Percentiles rank a stretch among this genome's conserved stretches.
phyloP scores from a whole-genome alignment of 2,797 vertebrate species.

The Halcyon badia region DNA sequence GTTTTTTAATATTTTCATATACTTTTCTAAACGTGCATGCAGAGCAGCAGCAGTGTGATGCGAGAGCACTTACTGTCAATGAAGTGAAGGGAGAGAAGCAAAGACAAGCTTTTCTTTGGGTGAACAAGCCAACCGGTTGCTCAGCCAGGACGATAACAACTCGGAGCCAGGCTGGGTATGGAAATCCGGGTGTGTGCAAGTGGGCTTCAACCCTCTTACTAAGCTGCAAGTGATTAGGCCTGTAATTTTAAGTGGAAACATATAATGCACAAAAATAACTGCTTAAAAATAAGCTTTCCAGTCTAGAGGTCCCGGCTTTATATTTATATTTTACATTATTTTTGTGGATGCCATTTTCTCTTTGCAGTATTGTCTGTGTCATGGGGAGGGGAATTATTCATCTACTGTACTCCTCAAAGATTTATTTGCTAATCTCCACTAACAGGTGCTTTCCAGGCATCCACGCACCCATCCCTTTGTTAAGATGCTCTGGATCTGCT shows the following conservation, averaged over 20 bases:
- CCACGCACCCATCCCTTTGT: background rate
- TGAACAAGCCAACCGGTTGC: background rate
- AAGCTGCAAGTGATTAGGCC: background rate
- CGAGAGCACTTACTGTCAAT: background rate
- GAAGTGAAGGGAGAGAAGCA: background rate
- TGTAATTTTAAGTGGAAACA: slow-evolving; percentile 17
- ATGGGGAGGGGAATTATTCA: background rate
- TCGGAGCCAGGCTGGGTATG: background rate
- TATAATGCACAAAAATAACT: background rate
- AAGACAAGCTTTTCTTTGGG: background rate
- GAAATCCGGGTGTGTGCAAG: background rate
- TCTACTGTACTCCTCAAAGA: background rate
- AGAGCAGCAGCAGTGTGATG: background rate
- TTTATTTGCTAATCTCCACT: slow-evolving; percentile 4
- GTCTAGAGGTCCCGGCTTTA: background rate
- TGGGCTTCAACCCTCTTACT: background rate
- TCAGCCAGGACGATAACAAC: background rate
- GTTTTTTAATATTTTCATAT: background rate
- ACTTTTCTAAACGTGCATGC: background rate
- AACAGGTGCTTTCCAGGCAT: slow-evolving; percentile 49
- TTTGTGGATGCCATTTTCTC: background rate
- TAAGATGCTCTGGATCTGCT: background rate
- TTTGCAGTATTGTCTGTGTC: background rate
- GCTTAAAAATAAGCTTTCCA: slow-evolving; percentile 40
- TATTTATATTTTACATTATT: background rate